Conservation (phyloP, 1,140 invertebrate species). For the Lucilia sericata region DNA sequence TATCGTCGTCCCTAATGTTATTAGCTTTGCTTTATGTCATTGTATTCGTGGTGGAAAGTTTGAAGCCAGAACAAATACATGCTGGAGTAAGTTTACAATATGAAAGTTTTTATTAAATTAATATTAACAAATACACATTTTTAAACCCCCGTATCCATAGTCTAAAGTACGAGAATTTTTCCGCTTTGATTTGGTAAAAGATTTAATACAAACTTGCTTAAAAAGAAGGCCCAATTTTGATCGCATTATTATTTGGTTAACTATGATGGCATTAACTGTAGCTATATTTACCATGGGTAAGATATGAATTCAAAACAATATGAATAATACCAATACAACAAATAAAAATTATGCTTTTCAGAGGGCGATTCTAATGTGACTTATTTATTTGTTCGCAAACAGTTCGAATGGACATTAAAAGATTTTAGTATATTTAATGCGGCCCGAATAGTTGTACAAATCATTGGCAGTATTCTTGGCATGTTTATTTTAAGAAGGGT, state of each 20-base stretch:
- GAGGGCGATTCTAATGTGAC: conserved; percentile 69
- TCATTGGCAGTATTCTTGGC: conserved; percentile 70
- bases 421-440: conserved; percentile 72
- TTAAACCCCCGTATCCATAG: conserved; percentile 52
- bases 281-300: conserved; percentile 70
- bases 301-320: background rate
- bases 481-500: conserved; percentile 70
- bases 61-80: conserved; percentile 55
- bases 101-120: background rate
- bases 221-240: conserved; percentile 72
- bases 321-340: background rate
- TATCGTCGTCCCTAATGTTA: conserved; percentile 55
- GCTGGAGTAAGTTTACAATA: conserved; percentile 51
- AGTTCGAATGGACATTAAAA: conserved; percentile 75
- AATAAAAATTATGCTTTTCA: conserved; percentile 44
- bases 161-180: conserved; percentile 69
- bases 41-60: conserved; percentile 62
- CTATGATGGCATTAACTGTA: conserved; percentile 71
- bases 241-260: conserved; percentile 73
- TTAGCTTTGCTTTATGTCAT: conserved; percentile 59
- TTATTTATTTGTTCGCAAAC: conserved; percentile 74
- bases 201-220: conserved; percentile 73
- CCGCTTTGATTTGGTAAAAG: conserved; percentile 71
- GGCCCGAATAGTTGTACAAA: conserved; percentile 67
- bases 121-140: background rate